Evolutionary conservation across 2,113 vertebrate genomes (phyloP).

Genomic region (Falcunculus frontatus): DNA sequence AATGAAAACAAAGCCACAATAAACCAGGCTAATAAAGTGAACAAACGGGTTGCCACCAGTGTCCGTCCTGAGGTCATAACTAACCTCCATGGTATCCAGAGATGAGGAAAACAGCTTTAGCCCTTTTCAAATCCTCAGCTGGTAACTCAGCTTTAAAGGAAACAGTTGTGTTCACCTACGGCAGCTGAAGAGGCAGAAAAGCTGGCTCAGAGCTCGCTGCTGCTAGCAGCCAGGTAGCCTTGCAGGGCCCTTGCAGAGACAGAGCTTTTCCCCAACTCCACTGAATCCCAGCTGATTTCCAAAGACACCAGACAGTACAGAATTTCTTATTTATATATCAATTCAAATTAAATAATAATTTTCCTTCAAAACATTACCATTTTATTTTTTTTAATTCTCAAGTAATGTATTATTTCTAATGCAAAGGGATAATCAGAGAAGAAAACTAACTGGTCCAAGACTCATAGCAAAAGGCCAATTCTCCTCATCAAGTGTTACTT

Average conservation of each 20-base stretch:
- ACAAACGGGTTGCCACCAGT: background rate
- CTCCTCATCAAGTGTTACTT: background rate
- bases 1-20: background rate
- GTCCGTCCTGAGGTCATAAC: background rate
- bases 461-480: background rate
- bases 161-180: background rate
- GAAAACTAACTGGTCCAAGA: background rate
- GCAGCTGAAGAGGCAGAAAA: background rate
- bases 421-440: background rate
- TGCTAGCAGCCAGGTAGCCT: background rate
- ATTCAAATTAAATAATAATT: background rate
- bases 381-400: background rate
- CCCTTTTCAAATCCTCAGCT: background rate
- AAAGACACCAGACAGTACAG: background rate
- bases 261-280: background rate
- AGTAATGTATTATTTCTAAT: background rate
- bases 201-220: fast-evolving
- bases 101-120: background rate
- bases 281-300: background rate
- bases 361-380: background rate
- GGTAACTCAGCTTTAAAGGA: background rate
- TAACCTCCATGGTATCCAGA: background rate
- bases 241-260: background rate
- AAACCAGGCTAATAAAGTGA: background rate
- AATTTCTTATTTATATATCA: background rate